Evolutionary conservation across 2,113 vertebrate genomes (phyloP), one percentile per base, ranked within the genome.

Genomic region (Callaeas wilsoni): DNA sequence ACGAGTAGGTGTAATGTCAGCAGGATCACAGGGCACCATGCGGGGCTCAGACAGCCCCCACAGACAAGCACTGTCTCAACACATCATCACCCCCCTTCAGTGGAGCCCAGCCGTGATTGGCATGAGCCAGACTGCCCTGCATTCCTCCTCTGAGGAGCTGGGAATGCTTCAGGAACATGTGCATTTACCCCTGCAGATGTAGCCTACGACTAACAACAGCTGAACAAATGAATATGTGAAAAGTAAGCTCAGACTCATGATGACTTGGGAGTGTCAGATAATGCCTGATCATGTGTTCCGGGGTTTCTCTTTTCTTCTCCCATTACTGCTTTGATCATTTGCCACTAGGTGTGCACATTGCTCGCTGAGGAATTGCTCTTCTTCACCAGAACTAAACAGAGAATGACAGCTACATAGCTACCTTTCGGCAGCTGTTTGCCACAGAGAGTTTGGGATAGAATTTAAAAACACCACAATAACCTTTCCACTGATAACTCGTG

Each of bases 81-180:
- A 5, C 2, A 30, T 6, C 11, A 30, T 12, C 4, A 3, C 13
- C n/a, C 4, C 32, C 13, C 52, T 64, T 26, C 30, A 14, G 60
- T 6, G 42, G 19, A 75, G 32, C 21, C 33, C 16, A 12, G 7
- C 16, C 0, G 0, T 18, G 46, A 57, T 0, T n/a, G 52, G 16
- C 3, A 4, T 7, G n/a, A 41, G 23, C 10, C n/a, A 57, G n/a
- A 41, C 20, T 2, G 9, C 27, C 12, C 12, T 16, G 9, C 16
- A 22, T 29, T n/a, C 7, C 29, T 52, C 20, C 50, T 27, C 32
- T 27, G 30, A 63, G 30, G 30, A 73, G 27, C 0, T 0, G 18
- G 56, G 47, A 78, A 71, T 0, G 1, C 33, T 39, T 53, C 1
- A 2, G 47, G 35, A 67, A 30, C 16, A 10, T 0, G 13, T 7